Conservation (phyloP, 2,888 invertebrate species). For the Drosophila hamatofila region DNA sequence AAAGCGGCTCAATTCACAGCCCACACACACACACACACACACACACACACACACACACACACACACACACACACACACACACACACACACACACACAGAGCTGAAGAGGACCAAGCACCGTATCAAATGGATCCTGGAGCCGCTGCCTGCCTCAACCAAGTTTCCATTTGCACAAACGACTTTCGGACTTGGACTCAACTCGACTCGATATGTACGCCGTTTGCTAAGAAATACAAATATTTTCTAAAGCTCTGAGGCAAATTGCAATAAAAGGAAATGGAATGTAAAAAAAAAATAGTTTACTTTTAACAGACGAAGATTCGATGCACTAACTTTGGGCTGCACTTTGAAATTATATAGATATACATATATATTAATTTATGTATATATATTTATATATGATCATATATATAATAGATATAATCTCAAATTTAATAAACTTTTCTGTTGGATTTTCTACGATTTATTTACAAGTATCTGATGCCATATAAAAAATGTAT, state of each 20-base stretch:
- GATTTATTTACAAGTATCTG: too few species aligned
- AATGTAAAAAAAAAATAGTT: neutral
- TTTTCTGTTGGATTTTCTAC: too few species aligned
- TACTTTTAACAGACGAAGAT: neutral
- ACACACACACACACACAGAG: slow-evolving; percentile 9
- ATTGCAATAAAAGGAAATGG: slow-evolving; percentile 30
- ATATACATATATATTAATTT: neutral
- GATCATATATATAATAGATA: too few species aligned
- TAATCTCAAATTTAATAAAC: too few species aligned
- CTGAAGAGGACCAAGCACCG: slow-evolving; percentile 16
- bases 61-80: slow-evolving; percentile 25
- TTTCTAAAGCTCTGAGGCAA: slow-evolving; percentile 39
- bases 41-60: neutral
- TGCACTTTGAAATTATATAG: neutral
- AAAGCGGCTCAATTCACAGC: slow-evolving; percentile 53
- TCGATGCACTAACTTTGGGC: neutral
- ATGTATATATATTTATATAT: too few species aligned
- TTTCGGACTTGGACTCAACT: slow-evolving; percentile 26
- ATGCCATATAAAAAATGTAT: too few species aligned
- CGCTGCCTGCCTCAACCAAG: neutral
- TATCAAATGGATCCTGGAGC: slow-evolving; percentile 6
- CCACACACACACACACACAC: slow-evolving; percentile 18
- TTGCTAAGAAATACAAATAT: slow-evolving; percentile 65
- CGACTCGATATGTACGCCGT: slow-evolving; percentile 44
- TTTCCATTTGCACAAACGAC: slow-evolving; percentile 29